phyloP scores from a whole-genome alignment of 2,113 vertebrate genomes.

The Sceloporus undulatus region DNA sequence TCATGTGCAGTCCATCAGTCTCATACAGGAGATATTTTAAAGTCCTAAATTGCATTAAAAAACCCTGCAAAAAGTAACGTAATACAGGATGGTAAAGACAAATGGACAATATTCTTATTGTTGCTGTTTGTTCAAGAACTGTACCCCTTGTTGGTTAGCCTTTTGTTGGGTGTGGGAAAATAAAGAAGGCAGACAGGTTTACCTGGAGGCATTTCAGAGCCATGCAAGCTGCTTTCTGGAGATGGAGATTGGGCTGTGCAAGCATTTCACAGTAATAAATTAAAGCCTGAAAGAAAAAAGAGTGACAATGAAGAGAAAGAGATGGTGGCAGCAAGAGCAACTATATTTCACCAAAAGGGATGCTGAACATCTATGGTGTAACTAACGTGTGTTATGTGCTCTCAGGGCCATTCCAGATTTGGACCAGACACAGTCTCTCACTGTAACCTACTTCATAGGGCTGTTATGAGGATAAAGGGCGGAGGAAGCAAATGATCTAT shows the following conservation, averaged over 20 bases:
- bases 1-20: background rate
- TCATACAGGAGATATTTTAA: background rate
- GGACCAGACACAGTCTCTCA: background rate
- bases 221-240: slow-evolving; percentile 89
- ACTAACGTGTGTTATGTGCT: background rate
- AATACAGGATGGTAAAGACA: slow-evolving; percentile 13
- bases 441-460: background rate
- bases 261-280: slow-evolving; percentile 91
- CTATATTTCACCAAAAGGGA: slow-evolving; percentile 7
- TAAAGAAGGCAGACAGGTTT: slow-evolving; percentile 53
- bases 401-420: background rate
- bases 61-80: background rate
- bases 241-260: slow-evolving; percentile 85
- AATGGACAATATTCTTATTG: slow-evolving; percentile 16
- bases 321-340: background rate
- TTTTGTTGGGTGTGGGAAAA: slow-evolving; percentile 30
- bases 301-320: background rate
- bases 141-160: slow-evolving; percentile 7
- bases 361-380: background rate
- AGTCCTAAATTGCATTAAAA: background rate
- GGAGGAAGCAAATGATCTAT: background rate
- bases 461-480: background rate
- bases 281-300: slow-evolving; percentile 83
- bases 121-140: slow-evolving; percentile 7
- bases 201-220: slow-evolving; percentile 93